A percentile compares a stretch with the other conserved stretches of the same genome.
Conservation (phyloP, 1,140 invertebrate species). For the Trachymyrmex septentrionalis region DNA sequence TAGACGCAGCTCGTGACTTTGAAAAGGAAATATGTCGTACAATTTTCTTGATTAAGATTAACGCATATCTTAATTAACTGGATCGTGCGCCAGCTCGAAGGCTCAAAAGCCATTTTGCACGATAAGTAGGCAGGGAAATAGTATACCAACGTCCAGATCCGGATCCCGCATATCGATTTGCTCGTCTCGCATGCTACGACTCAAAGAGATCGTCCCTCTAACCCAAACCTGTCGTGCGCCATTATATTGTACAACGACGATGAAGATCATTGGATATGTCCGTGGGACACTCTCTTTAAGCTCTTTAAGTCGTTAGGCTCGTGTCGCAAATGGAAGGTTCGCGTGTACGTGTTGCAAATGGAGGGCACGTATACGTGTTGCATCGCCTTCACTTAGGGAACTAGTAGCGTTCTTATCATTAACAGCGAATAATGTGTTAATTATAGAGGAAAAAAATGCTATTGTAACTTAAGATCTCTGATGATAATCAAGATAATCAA, state of each 20-base stretch:
- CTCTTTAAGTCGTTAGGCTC: conserved; percentile 61
- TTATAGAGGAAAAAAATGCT: not conserved
- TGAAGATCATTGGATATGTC: conserved; percentile 50
- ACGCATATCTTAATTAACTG: conserved; percentile 13
- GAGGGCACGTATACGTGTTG: conserved; percentile 2
- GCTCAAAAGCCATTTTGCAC: not conserved
- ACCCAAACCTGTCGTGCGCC: conserved; percentile 30
- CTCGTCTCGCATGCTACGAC: not conserved
- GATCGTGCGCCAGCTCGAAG: not conserved
- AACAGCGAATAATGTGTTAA: conserved; percentile 13
- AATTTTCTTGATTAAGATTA: not conserved
- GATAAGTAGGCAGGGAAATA: not conserved
- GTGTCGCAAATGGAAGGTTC: conserved; percentile 45
- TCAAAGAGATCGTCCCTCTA: not conserved
- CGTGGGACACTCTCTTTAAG: conserved; percentile 51
- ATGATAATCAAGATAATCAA: not conserved
- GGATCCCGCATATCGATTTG: conserved; percentile 23
- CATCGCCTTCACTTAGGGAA: conserved; percentile 6
- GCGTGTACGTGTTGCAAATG: conserved; percentile 43
- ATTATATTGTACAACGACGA: conserved; percentile 37
- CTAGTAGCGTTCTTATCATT: conserved; percentile 26
- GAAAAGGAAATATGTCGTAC: not conserved
- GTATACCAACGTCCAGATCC: not conserved
- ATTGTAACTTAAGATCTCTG: not conserved
- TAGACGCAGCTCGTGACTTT: conserved; percentile 8